These are phyloP conservation scores for Tor tambroides DNA, from an alignment of 2,113 vertebrate genomes.

Conservation along the genomic window DNA sequence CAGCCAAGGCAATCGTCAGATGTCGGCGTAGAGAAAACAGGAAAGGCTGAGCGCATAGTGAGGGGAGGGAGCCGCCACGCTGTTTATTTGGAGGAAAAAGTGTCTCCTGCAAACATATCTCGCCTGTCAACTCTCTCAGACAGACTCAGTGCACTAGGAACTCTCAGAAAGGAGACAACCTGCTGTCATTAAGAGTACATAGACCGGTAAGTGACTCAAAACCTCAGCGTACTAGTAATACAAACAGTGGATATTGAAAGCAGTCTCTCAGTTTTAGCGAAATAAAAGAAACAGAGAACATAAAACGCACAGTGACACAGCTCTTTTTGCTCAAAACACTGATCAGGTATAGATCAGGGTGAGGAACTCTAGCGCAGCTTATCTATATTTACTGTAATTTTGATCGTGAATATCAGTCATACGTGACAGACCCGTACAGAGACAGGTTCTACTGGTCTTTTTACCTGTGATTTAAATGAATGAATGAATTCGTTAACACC, in stretches of 20 bases:
- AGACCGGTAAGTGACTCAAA: slow-evolving; percentile 27
- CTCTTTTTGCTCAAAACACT: not conserved
- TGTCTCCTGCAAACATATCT: slow-evolving; percentile 11
- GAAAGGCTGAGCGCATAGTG: not conserved
- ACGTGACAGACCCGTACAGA: not conserved
- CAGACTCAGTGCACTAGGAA: not conserved
- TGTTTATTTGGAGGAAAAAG: not conserved
- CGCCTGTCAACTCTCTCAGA: slow-evolving; percentile 20
- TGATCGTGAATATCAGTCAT: not conserved
- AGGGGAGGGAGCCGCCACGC: slow-evolving; percentile 7
- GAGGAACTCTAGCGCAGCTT: not conserved
- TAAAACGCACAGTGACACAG: not conserved
- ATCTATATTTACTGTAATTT: not conserved
- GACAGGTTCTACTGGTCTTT: slow-evolving; percentile 16
- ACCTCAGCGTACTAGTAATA: not conserved
- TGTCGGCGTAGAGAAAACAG: slow-evolving; percentile 34
- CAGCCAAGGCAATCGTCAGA: slow-evolving; percentile 56
- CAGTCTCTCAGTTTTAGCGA: not conserved
- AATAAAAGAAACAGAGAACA: not conserved
- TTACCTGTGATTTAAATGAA: slow-evolving; percentile 7
- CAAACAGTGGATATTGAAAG: not conserved
- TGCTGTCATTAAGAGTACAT: not conserved
- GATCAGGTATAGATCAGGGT: not conserved
- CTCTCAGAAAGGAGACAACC: not conserved
- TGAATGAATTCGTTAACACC: not conserved